These are phyloP conservation scores for Euborellia annulipes DNA, from an alignment of 1,140 invertebrate species.

Conservation along the genomic window DNA sequence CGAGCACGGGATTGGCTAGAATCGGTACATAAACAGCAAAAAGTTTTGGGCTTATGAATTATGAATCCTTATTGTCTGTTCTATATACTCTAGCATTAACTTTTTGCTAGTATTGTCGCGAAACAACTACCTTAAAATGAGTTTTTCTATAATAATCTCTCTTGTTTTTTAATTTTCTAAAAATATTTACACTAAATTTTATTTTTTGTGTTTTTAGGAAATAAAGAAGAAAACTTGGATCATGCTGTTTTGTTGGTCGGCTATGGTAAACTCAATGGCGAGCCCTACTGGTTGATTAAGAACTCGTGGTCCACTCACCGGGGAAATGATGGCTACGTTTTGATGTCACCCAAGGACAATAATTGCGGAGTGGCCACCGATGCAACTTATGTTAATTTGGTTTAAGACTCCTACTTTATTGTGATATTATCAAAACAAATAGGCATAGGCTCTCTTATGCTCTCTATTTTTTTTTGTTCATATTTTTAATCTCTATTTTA, in stretches of 20 bases:
- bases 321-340: slow-evolving; percentile 86
- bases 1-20: no score
- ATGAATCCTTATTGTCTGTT: no score
- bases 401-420: slow-evolving; percentile 29
- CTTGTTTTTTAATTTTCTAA: neutral
- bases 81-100: no score
- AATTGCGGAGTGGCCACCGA: slow-evolving; percentile 80
- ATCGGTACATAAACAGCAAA: no score
- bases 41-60: no score
- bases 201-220: slow-evolving; percentile 36
- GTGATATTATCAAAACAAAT: neutral
- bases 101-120: no score
- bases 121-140: no score
- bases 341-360: slow-evolving; percentile 76
- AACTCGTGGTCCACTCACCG: slow-evolving; percentile 93
- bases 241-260: slow-evolving; percentile 90
- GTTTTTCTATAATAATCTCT: slow-evolving; percentile 2
- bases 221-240: slow-evolving; percentile 56
- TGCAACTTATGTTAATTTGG: slow-evolving; percentile 58
- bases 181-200: slow-evolving; percentile 7
- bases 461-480: no score
- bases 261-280: slow-evolving; percentile 68
- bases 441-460: no score
- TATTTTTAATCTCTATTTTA: no score
- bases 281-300: slow-evolving; percentile 83